phyloP scores from a whole-genome alignment of 1,140 invertebrate species.

The Euglossa dilemma region DNA sequence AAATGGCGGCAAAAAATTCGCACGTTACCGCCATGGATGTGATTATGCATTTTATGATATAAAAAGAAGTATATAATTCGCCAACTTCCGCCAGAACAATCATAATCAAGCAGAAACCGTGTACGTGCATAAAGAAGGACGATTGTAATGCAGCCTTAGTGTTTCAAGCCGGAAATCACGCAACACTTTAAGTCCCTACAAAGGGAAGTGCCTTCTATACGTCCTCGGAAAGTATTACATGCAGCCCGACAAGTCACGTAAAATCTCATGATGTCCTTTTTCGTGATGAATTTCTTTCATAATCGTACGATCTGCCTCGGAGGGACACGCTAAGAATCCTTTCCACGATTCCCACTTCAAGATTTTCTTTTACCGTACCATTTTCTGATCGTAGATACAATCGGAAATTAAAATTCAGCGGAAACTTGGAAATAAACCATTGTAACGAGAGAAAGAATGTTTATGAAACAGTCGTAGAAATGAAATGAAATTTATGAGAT shows the following conservation, averaged over 20 bases:
- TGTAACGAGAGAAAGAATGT: no score
- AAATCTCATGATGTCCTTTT: slow-evolving; percentile 1
- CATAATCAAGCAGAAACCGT: slow-evolving; percentile 45
- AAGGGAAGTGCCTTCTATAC: slow-evolving; percentile 51
- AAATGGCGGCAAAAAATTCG: not conserved
- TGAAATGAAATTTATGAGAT: no score
- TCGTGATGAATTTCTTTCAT: slow-evolving; percentile 6
- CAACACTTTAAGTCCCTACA: slow-evolving; percentile 55
- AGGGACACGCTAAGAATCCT: no score
- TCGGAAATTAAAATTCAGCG: no score
- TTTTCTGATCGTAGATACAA: no score
- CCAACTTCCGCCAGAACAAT: slow-evolving; percentile 53
- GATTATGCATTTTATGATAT: not conserved
- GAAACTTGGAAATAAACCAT: no score
- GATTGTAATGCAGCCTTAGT: slow-evolving; percentile 62
- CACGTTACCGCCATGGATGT: not conserved
- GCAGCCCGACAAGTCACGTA: slow-evolving; percentile 18
- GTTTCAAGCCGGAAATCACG: slow-evolving; percentile 67
- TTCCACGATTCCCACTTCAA: no score
- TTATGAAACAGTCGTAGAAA: no score
- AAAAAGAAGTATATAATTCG: slow-evolving; percentile 5
- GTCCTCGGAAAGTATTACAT: slow-evolving; percentile 42
- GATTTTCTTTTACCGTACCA: no score
- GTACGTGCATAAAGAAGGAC: slow-evolving; percentile 55
- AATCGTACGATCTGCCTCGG: not conserved